Base-by-base conservation (phyloP, 2,113 vertebrate genomes). In the Chamaea fasciata region DNA sequence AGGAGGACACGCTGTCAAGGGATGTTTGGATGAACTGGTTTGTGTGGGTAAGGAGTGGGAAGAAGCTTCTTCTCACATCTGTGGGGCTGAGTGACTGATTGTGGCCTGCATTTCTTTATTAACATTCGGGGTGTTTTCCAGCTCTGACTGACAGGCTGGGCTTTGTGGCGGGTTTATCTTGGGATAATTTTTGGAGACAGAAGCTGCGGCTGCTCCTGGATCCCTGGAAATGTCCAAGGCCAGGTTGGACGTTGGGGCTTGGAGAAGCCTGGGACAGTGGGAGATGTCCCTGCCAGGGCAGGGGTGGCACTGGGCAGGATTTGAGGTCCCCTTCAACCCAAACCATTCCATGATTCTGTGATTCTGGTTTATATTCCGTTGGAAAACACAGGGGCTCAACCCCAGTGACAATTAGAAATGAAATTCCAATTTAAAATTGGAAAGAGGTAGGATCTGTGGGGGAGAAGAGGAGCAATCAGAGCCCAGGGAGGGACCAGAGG, bases 241-340 rank as follows among this genome's bases (percentile, higher is more conserved):
- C 69, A 46, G 23, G 53, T 0, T 67, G 69, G 59, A 37, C 9
- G 44, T 13, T 24, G 23, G 67, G 35, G 42, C 13, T 41, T 2
- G 56, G 37, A 67, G 22, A 27, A 16, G 6, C 9, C 67, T 75
- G 53, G 78, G 7, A 13, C 24, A 39, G n/a, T 7, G 77, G 62
- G 0, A 89, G 62, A 23, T 52, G 77, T 67, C 44, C 37, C 52
- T 65, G 42, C 42, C 67, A 56, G 27, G 30, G 56, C 35, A 3
- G 67, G 20, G 26, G 21, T 44, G 44, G 27, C 1, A 16, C 4
- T 26, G 35, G 27, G 0, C 1, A 42, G 3, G 8, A 0, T 81
- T 65, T 52, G 0, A 0, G 28, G 20, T 46, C 13, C 4, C 3
- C 0, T 30, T 13, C 13, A 10, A 6, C 14, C 24, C 62, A 68